Evolutionary conservation across 1,140 invertebrate genomes (phyloP).

Genomic region (Thereuonema tuberculata): DNA sequence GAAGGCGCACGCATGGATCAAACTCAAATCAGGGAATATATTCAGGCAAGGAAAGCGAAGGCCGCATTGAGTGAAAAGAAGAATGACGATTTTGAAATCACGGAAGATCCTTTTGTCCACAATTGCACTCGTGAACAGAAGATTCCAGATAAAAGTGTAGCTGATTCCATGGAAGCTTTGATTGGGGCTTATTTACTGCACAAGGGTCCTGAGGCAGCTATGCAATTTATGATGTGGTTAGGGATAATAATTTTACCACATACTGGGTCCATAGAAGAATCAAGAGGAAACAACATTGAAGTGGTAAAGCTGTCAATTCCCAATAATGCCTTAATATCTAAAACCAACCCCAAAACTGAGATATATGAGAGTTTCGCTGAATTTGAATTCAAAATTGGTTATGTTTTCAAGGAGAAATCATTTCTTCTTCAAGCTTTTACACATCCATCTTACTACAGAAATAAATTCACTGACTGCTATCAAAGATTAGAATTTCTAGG

Average conservation of each 20-base stretch:
- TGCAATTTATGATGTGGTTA: constrained; percentile 58
- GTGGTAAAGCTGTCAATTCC: not conserved
- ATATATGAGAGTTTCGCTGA: not conserved
- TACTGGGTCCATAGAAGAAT: not conserved
- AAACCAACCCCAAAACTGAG: not conserved
- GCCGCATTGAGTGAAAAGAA: constrained; percentile 18
- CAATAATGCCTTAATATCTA: not conserved
- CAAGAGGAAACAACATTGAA: not conserved
- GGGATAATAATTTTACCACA: constrained; percentile 23
- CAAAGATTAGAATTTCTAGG: constrained; percentile 45
- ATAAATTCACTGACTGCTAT: constrained; percentile 43
- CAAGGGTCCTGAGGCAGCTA: constrained; percentile 39
- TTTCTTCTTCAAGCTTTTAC: constrained; percentile 36
- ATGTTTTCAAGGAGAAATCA: constrained; percentile 47
- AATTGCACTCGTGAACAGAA: constrained; percentile 34
- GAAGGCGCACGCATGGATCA: constrained; percentile 20
- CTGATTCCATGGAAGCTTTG: constrained; percentile 71
- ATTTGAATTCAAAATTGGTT: constrained; percentile 48
- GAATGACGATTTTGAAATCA: constrained; percentile 21
- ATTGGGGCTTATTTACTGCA: constrained; percentile 54
- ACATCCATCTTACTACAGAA: constrained; percentile 39
- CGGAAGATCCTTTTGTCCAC: constrained; percentile 23
- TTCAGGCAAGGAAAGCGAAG: constrained; percentile 15
- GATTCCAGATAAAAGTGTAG: constrained; percentile 48
- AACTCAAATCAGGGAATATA: constrained; percentile 30